A percentile compares a stretch with the other conserved stretches of the same genome.
These are phyloP conservation scores for Ceuthmochares aereus DNA, from an alignment of 2,113 vertebrate species.

Conservation along the genomic window DNA sequence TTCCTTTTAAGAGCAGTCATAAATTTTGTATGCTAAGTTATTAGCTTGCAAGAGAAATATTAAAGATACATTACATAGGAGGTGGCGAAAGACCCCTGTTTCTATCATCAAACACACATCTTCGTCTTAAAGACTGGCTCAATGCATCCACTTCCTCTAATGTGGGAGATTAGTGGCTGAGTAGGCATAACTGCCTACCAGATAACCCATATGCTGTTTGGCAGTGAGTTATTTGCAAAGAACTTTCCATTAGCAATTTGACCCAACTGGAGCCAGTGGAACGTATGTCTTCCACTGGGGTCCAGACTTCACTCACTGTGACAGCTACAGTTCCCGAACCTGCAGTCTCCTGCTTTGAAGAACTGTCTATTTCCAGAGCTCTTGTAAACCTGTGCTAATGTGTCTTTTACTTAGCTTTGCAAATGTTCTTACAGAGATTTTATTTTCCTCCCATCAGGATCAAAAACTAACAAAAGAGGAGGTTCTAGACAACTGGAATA, in stretches of 20 bases:
- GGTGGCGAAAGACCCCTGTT: neutral
- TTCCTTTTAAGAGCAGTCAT: neutral
- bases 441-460: constrained; percentile 79
- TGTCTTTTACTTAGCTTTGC: neutral
- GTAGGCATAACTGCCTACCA: neutral
- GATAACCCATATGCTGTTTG: neutral
- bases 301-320: neutral
- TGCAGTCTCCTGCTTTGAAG: neutral
- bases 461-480: constrained; percentile 94
- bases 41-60: neutral
- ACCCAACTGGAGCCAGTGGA: neutral
- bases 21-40: neutral
- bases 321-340: neutral
- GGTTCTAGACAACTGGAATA: constrained; percentile 96
- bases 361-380: neutral
- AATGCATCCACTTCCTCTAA: neutral
- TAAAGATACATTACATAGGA: neutral
- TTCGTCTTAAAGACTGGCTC: neutral
- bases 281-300: neutral
- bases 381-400: neutral
- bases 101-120: neutral
- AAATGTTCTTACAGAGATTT: constrained; percentile 10
- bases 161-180: neutral
- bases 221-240: neutral
- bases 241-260: neutral